A percentile compares a stretch with the other conserved stretches of the same genome.
Evolutionary conservation across 2,113 vertebrate genomes (phyloP).

Genomic region (Probosciger aterrimus): DNA sequence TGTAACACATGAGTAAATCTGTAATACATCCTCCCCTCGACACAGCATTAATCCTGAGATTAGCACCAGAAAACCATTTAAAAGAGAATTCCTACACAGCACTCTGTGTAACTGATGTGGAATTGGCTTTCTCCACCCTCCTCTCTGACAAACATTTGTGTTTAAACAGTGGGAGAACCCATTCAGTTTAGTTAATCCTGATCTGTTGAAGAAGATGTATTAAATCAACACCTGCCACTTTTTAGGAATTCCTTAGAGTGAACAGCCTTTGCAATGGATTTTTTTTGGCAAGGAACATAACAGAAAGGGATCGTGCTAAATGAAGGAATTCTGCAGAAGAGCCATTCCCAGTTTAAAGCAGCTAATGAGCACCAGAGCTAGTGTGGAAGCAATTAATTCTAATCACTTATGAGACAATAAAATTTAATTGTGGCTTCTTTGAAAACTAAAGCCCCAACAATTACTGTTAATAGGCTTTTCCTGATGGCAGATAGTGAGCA

Average conservation of each 20-base stretch:
- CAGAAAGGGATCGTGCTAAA: constrained; percentile 55
- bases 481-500: constrained; percentile 54
- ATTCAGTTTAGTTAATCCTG: constrained; percentile 48
- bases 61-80: not conserved
- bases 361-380: constrained; percentile 55
- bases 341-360: constrained; percentile 58
- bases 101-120: not conserved
- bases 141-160: constrained; percentile 13
- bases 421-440: constrained; percentile 74
- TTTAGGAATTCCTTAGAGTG: constrained; percentile 51
- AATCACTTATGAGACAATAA: constrained; percentile 76
- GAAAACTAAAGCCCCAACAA: constrained; percentile 63
- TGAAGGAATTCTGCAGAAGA: constrained; percentile 56
- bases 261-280: constrained; percentile 50
- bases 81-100: not conserved
- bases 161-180: constrained; percentile 39
- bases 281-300: constrained; percentile 44
- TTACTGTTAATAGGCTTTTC: constrained; percentile 73
- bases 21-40: not conserved
- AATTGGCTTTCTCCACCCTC: constrained; percentile 27
- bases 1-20: not conserved
- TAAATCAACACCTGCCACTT: constrained; percentile 62
- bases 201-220: constrained; percentile 46
- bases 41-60: not conserved
- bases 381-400: constrained; percentile 72